Base-by-base conservation (phyloP, 2,888 invertebrate species). In the Drosophila prolongata region DNA sequence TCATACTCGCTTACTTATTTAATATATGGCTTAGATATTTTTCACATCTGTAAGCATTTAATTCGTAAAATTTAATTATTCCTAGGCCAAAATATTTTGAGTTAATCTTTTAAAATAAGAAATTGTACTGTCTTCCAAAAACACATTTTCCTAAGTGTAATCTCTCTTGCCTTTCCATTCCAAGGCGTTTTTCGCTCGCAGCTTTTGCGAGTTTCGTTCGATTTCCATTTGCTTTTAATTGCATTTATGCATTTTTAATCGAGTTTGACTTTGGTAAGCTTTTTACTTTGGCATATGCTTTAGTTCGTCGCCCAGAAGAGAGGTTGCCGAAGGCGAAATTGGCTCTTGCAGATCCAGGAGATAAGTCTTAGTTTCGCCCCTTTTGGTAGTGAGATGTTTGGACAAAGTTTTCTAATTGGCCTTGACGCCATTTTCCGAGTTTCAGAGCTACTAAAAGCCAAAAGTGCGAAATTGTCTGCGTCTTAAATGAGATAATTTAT, bases 171-270 rank as follows among this genome's bases (percentile, higher is more conserved):
- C 42, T 27, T 34, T 27, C 49, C 19, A 37, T 43, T 38, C 27
- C 13, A n/a, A 46, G 40, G 24, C 56, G 30, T 43, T 53, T 35
- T 47, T 40, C 40, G 37, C 53, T 52, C 49, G 6, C 42, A 57
- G 62, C 60, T 71, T 56, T 75, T 71, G 49, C 55, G 50, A 60
- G 54, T 57, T 57, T 70, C 44, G 61, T 57, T 59, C 49, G 57
- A 66, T 77, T 70, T 78, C 64, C 64, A 77, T 66, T 78, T 58
- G 59, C 59, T 24, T 74, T 69, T 70, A 71, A 77, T 75, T 79
- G 71, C 65, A 62, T 76, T 76, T 67, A 60, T 76, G 76, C 76
- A 76, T 74, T 70, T 74, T 71, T 66, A 62, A 78, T 79, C 75
- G 61, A 74, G 71, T 77, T 78, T 67, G 61, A 65, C 67, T 79